These are phyloP conservation scores for Abramis brama DNA, from an alignment of 2,113 vertebrate species.

Conservation along the genomic window DNA sequence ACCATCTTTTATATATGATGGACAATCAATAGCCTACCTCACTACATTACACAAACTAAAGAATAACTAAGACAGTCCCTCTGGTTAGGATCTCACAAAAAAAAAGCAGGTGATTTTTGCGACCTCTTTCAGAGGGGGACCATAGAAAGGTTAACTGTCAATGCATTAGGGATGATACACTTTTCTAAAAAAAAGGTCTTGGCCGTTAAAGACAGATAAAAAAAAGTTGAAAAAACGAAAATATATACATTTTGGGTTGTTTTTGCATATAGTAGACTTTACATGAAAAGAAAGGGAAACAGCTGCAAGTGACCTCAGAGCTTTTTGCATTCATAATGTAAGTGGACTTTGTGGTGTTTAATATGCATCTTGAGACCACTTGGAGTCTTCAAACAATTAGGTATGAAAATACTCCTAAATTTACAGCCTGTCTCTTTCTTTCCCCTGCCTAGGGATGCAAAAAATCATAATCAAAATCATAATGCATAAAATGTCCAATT, in stretches of 20 bases:
- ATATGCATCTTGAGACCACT: neutral
- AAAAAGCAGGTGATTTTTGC: neutral
- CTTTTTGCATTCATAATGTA: neutral
- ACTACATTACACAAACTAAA: slow-evolving; percentile 49
- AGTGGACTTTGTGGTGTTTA: neutral
- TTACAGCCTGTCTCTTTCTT: neutral
- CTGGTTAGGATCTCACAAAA: neutral
- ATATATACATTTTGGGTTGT: neutral
- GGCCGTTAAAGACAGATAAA: neutral
- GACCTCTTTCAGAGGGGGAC: neutral
- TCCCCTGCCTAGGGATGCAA: neutral
- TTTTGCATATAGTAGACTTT: too few species aligned
- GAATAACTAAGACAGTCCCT: neutral
- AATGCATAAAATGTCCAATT: too few species aligned
- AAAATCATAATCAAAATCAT: too few species aligned
- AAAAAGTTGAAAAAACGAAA: too few species aligned
- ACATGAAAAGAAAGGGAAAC: neutral
- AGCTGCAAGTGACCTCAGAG: neutral
- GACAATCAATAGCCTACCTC: slow-evolving; percentile 64
- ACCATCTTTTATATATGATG: slow-evolving; percentile 71
- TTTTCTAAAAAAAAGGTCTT: too few species aligned
- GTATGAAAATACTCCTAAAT: neutral
- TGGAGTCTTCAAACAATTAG: neutral
- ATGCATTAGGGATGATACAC: neutral
- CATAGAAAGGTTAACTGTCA: neutral